Evolutionary conservation across 1,140 invertebrate species (phyloP), one percentile per base, ranked within the genome.

Genomic region (Drosophila sproati): DNA sequence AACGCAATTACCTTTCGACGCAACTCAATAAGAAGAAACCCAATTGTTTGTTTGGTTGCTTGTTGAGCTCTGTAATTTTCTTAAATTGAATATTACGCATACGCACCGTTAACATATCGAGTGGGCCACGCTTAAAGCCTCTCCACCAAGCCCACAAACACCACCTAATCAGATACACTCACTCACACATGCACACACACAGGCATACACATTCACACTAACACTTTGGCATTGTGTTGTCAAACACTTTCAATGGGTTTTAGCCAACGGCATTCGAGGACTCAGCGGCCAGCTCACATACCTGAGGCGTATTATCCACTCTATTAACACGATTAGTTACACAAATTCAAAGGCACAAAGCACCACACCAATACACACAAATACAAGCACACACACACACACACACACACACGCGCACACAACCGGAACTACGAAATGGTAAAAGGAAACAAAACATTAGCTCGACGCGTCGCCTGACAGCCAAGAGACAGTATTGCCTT

Each of bases 261-360:
- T 70, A 48, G 69, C 67, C 78, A 75, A 70, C 66, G 80, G 85
- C 85, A 85, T 72, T 75, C 61, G 60, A 71, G 69, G 80, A 68
- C 69, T 66, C 63, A 55, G 63, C 54, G 70, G 47, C 48, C 60
- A 52, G 39, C 85, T 59, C 69, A 70, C 77, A 87, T 88, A 91
- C 88, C 88, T 91, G 88, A 82, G 88, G 88, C 88, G 74, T 79
- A 91, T 88, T 91, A 91, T 88, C 78, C 82, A 91, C 88, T 88
- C 88, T 91, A 91, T 91, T 91, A 91, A 88, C 82, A 85, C 82
- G 88, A 91, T 91, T 91, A 88, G 88, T 88, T 91, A 81, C 88
- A 91, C 78, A 91, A 91, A 91, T 87, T 87, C 78, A 89, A 91
- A 73, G 80, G 77, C 70, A 79, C 80, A 79, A 88, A 88, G 56